phyloP scores from a whole-genome alignment of 2,797 vertebrate species.

The Tympanoctomys barrerae region DNA sequence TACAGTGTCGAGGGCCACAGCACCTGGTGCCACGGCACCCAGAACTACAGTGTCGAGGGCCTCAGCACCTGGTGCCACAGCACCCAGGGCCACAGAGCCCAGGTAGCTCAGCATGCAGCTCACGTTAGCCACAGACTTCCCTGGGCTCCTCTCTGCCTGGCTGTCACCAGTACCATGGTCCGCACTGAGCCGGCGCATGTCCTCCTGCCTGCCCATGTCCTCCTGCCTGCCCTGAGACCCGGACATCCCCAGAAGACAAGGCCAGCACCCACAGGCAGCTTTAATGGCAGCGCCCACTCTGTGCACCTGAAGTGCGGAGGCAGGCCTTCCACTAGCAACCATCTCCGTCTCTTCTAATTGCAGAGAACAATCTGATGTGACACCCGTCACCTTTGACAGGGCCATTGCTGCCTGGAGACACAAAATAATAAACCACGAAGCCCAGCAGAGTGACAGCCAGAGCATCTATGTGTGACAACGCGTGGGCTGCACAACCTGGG shows the following conservation, averaged over 20 bases:
- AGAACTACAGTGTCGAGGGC: no score
- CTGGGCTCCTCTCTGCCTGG: neutral
- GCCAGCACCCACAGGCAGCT: neutral
- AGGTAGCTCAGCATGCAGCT: neutral
- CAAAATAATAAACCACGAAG: conserved; percentile 69
- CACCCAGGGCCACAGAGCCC: no score
- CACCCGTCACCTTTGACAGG: conserved; percentile 48
- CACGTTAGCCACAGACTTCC: neutral
- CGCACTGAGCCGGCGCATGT: neutral
- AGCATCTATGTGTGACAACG: conserved; percentile 42
- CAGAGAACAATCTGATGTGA: conserved; percentile 62
- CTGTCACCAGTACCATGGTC: neutral
- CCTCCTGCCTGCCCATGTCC: neutral
- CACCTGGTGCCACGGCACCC: no score
- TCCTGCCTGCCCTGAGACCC: neutral
- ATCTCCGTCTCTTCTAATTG: conserved; percentile 74
- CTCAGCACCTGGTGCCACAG: no score
- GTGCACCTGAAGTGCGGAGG: neutral
- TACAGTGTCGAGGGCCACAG: no score
- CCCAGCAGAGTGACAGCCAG: conserved; percentile 56
- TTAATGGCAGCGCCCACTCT: conserved; percentile 31
- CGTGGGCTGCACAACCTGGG: neutral
- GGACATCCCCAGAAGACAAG: neutral
- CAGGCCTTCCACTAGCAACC: conserved; percentile 48
- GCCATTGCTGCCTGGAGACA: conserved; percentile 41